A percentile compares a stretch with the other conserved stretches of the same genome.
phyloP scores from a whole-genome alignment of 1,140 invertebrate genomes.

The Drosophila obscura region DNA sequence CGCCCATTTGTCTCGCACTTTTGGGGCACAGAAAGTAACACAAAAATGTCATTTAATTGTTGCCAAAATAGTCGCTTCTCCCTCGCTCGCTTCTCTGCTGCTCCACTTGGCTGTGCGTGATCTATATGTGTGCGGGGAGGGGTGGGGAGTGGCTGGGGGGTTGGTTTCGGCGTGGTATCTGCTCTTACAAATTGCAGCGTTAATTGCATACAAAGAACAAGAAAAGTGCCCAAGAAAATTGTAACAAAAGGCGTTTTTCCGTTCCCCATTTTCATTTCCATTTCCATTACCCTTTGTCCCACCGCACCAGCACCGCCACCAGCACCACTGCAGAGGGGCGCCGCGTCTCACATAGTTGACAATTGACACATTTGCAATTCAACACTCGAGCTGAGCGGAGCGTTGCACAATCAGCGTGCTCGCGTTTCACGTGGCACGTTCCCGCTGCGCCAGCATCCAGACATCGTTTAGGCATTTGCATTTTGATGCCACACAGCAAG shows the following conservation, averaged over 20 bases:
- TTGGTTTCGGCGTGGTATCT: conserved; percentile 14
- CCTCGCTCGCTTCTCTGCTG: too few relatives aligned
- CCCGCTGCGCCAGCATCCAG: neutral
- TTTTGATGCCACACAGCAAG: conserved; percentile 43
- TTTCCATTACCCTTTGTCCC: neutral
- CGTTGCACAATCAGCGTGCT: conserved; percentile 61
- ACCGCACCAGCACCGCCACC: too few relatives aligned
- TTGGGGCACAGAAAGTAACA: neutral
- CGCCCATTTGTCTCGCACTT: too few relatives aligned
- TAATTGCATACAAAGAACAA: conserved; percentile 80
- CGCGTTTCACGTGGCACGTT: conserved; percentile 32
- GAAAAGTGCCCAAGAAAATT: conserved; percentile 76
- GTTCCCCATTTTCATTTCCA: neutral
- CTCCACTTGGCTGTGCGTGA: too few relatives aligned
- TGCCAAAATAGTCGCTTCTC: too few relatives aligned
- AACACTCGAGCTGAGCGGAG: conserved; percentile 68
- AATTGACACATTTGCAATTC: conserved; percentile 82
- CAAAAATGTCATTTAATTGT: conserved; percentile 5
- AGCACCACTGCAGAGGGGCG: neutral
- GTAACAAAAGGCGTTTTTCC: conserved; percentile 61
- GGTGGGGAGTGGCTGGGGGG: neutral
- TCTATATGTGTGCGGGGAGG: too few relatives aligned
- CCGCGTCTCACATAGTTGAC: conserved; percentile 72
- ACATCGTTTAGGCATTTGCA: conserved; percentile 61
- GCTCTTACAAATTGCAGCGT: conserved; percentile 72